These are phyloP conservation scores for Eupithecia insigniata DNA, from an alignment of 2,888 invertebrate species.

Conservation along the genomic window DNA sequence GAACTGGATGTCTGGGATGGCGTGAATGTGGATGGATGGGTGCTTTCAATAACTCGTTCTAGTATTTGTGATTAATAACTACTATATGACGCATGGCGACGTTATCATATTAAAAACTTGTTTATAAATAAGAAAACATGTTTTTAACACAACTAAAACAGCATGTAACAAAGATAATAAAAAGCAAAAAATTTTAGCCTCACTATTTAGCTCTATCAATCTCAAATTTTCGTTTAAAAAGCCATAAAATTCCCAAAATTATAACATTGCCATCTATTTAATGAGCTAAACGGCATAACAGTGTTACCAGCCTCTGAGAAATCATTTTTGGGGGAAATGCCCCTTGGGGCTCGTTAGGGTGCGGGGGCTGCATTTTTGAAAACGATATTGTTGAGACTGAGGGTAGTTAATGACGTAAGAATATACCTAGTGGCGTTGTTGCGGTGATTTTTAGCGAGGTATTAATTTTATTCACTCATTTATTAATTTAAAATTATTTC, in stretches of 20 bases:
- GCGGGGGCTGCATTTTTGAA: slow-evolving; percentile 56
- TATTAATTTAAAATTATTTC: neutral
- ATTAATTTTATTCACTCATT: neutral
- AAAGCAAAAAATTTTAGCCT: neutral
- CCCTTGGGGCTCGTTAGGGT: slow-evolving; percentile 54
- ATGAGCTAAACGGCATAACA: slow-evolving; percentile 56
- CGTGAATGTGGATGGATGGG: too few relatives aligned
- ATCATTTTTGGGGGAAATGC: slow-evolving; percentile 53
- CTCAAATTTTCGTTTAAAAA: slow-evolving; percentile 20
- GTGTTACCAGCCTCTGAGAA: slow-evolving; percentile 49
- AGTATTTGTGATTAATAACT: too few relatives aligned
- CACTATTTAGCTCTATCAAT: neutral
- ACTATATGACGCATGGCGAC: too few relatives aligned
- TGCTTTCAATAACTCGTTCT: too few relatives aligned
- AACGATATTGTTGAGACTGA: slow-evolving; percentile 59
- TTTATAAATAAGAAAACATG: too few relatives aligned
- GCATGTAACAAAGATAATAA: too few relatives aligned
- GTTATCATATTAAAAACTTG: too few relatives aligned
- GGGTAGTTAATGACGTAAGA: slow-evolving; percentile 56
- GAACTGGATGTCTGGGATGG: too few relatives aligned
- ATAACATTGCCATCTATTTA: slow-evolving; percentile 57
- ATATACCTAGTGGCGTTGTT: slow-evolving; percentile 44
- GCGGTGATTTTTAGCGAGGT: slow-evolving; percentile 25
- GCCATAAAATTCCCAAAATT: slow-evolving; percentile 43
- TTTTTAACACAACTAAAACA: too few relatives aligned